These are phyloP conservation scores for Cinara cedri DNA, from an alignment of 2,888 invertebrate genomes.

Conservation along the genomic window DNA sequence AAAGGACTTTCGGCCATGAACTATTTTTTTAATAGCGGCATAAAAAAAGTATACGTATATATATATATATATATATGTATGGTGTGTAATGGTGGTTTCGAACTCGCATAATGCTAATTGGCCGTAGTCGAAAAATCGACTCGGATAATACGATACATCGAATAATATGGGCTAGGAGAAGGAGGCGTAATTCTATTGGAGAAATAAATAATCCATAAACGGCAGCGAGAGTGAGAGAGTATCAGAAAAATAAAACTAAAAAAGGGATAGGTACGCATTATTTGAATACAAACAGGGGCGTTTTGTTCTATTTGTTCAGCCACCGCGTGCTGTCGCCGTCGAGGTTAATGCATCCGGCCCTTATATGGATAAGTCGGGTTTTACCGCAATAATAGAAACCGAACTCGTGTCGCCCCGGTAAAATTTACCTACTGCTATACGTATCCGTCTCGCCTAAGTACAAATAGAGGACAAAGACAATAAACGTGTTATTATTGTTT, in stretches of 20 bases:
- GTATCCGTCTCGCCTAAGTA: slow-evolving; percentile 22
- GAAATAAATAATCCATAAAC: too few species aligned
- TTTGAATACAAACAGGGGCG: slow-evolving; percentile 55
- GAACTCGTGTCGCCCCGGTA: slow-evolving; percentile 30
- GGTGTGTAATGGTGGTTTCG: too few species aligned
- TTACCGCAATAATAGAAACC: slow-evolving; percentile 22
- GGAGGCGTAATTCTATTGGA: too few species aligned
- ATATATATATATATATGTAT: too few species aligned
- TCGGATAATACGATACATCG: too few species aligned
- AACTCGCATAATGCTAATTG: too few species aligned
- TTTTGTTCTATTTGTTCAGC: slow-evolving; percentile 43
- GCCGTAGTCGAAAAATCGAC: too few species aligned
- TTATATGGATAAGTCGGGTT: slow-evolving; percentile 51
- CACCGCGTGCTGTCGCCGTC: slow-evolving; percentile 3
- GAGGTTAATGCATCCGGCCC: slow-evolving; percentile 49
- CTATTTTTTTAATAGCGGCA: too few species aligned
- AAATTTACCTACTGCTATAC: slow-evolving; percentile 14
- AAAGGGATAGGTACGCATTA: slow-evolving; percentile 28
- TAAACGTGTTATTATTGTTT: neutral
- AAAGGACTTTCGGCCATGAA: too few species aligned
- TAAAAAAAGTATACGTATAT: too few species aligned
- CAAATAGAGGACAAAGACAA: slow-evolving; percentile 54
- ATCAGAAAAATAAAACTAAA: neutral
- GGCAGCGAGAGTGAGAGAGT: neutral
- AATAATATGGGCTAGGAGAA: slow-evolving; percentile 1